Base-by-base conservation (phyloP, 2,888 invertebrate genomes). In the Escarpia spicata region DNA sequence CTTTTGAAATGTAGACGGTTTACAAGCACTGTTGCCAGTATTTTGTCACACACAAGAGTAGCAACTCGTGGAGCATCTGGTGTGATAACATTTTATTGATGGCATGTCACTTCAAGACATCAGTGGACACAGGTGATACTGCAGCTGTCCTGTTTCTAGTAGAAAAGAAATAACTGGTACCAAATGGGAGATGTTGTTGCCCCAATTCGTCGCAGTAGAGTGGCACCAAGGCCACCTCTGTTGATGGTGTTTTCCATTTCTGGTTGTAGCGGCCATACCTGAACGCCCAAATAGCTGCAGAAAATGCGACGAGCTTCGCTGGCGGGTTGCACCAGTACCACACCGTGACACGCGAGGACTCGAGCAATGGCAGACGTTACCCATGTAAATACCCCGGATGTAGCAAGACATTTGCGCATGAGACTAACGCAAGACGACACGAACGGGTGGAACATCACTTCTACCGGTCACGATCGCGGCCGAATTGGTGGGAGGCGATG, bases 171-270 rank as follows among this genome's bases (percentile, higher is more conserved):
- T 75, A 26, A 75, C 75, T 75, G 26, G 26, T 26, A 75, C 6
- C 6, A 4, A 75, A 75, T n/a, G 19, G 75, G 19, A n/a, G 26
- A 75, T 75, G n/a, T 75, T 60, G 60, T 60, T 60, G 15, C 60
- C 9, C 19, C n/a, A 15, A 75, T n/a, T 75, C 75, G 15, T 60
- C 19, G n/a, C 75, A 75, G n/a, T 26, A n/a, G 75, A 52, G 52
- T 52, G 52, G 52, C 12, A 52, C 75, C 75, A 75, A 26, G 26
- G 19, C 75, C 75, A 75, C 75, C 75, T 52, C 52, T 75, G 26
- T 75, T 75, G 75, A 75, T 75, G 75, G 75, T 75, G n/a, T 75
- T 75, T 75, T 75, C 75, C 75, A 75, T 75, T 75, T 75, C 75
- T 75, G 75, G 75, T 75, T 75, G 75, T 75, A 75, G 75, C 15